These are phyloP conservation scores for Eristalis pertinax DNA, from an alignment of 2,888 invertebrate species.

Conservation along the genomic window DNA sequence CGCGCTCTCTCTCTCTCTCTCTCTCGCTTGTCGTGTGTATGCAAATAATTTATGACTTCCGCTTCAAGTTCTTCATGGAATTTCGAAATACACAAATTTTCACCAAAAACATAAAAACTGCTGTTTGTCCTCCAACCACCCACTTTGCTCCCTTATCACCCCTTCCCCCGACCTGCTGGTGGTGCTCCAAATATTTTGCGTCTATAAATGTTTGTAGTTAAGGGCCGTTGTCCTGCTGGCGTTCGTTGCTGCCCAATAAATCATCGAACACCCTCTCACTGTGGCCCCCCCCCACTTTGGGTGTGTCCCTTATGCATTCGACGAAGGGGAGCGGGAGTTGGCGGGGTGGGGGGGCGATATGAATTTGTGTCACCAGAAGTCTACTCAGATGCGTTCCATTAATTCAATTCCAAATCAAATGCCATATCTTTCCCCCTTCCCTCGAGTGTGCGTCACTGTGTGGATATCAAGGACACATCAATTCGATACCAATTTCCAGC, in stretches of 20 bases:
- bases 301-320: not conserved
- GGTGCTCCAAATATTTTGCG: conserved; percentile 16
- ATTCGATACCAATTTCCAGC: not conserved
- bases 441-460: not conserved
- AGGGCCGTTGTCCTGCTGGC: conserved; percentile 1
- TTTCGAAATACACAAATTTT: not conserved
- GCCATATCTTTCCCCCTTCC: not conserved
- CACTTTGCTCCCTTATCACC: not conserved
- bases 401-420: not conserved
- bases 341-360: not conserved
- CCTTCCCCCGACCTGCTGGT: not conserved
- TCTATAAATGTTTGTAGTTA: conserved; percentile 8
- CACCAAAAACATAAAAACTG: not conserved
- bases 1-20: too few species aligned
- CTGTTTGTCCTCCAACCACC: not conserved
- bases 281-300: too few species aligned
- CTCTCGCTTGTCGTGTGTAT: not conserved
- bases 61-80: not conserved
- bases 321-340: not conserved
- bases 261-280: conserved; percentile 15
- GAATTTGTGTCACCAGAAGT: not conserved
- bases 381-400: not conserved
- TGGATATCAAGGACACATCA: not conserved
- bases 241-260: not conserved
- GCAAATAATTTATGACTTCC: conserved; percentile 47